Base-by-base conservation (phyloP, 2,888 invertebrate species). In the Lutraria lutraria region DNA sequence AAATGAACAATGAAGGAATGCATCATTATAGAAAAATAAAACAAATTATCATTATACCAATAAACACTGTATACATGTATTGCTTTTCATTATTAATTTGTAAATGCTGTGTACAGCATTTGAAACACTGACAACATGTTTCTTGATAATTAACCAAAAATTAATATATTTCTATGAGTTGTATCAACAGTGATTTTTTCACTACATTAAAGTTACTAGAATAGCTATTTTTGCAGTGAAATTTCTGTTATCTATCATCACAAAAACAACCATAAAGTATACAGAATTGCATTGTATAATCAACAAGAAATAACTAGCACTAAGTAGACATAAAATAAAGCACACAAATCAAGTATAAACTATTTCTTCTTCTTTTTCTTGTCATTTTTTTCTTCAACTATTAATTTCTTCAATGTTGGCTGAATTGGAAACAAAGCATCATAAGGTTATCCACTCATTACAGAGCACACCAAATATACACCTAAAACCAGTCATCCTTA, bases 381-480 rank as follows among this genome's bases (percentile, higher is more conserved):
- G 29, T 88, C 82, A 31, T 76, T 86, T 85, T 91, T 91, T 52
- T 88, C 92, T 81, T 93, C 91, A 63, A 92, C 92, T 68, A 94
- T 89, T 43, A 92, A 87, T 83, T 94, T 93, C 60, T 92, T 93
- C 81, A 90, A 91, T 72, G 91, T 89, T 34, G 95, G 95, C 95
- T 95, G 92, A 81, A 93, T 93, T 80, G 52, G 54, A 80, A 79
- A 43, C 68, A 81, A 86, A 68, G 80, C n/a, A 19, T 79, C 3
- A n/a, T 76, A 6, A 43, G 43, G 43, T 43, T 2, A 43, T 43
- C 43, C 2, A 43, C 2, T 43, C 43, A 43, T 43, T 43, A 43
- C 2, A 43, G 8, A 8, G 43, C 43, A 43, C 4, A 2, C 2
- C 8, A 43, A 43, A 43, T 43, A 43, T 43, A 43, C 2, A 4